Percentiles rank a stretch among this genome's conserved stretches.
Conservation (phyloP, 2,113 vertebrate species). For the Morphnarchus princeps region DNA sequence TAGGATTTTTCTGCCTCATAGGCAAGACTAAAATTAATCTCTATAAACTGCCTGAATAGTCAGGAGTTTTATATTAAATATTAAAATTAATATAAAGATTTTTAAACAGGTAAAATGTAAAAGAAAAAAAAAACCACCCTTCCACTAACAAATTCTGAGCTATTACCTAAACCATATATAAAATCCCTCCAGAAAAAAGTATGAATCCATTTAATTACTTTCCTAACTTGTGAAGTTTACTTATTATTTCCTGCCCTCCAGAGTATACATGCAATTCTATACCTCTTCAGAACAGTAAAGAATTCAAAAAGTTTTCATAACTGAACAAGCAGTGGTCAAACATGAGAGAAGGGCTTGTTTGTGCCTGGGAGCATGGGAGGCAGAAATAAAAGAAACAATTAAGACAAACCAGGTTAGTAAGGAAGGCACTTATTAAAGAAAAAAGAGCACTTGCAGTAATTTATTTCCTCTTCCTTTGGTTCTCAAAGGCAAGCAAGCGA, state of each 20-base stretch:
- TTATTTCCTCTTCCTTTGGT: conserved; percentile 19
- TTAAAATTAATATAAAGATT: conserved; percentile 5
- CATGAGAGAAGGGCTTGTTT: not conserved
- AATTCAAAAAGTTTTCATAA: not conserved
- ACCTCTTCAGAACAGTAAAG: not conserved
- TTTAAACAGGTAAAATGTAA: not conserved
- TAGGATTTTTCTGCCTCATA: conserved; percentile 17
- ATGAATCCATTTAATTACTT: conserved; percentile 37
- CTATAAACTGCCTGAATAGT: not conserved
- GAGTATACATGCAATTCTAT: conserved; percentile 2
- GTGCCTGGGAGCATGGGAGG: not conserved
- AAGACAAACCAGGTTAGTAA: conserved; percentile 3
- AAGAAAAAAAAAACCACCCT: not conserved
- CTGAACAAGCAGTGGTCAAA: not conserved
- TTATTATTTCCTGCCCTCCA: conserved; percentile 31
- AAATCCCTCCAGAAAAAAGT: conserved; percentile 12
- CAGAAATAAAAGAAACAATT: conserved; percentile 10
- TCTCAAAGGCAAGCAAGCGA: conserved; percentile 3
- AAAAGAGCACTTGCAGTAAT: not conserved
- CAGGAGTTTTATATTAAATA: conserved; percentile 33
- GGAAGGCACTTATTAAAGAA: conserved; percentile 29
- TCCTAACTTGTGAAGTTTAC: conserved; percentile 24
- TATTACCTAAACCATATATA: conserved; percentile 1
- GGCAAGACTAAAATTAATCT: conserved; percentile 6
- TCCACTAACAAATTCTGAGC: not conserved